Percentiles rank a stretch among this genome's conserved stretches.
Conservation (phyloP, 2,888 invertebrate species). For the Sclerodermus sp. region DNA sequence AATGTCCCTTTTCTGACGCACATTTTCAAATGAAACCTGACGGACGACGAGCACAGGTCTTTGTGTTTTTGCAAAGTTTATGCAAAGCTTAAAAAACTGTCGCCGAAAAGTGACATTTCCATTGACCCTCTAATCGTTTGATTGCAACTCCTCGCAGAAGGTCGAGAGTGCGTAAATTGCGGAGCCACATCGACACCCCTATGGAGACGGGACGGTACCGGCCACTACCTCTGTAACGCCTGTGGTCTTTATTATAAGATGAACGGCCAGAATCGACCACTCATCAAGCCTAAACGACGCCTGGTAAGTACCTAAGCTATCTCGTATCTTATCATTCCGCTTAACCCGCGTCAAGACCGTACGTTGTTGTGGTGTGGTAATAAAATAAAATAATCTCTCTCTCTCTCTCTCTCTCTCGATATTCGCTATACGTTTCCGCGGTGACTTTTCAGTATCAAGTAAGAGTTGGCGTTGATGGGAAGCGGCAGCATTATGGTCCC, state of each 20-base stretch:
- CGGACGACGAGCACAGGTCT: no score
- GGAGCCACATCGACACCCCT: constrained; percentile 98
- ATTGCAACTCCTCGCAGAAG: constrained; percentile 34
- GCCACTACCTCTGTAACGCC: constrained; percentile 77
- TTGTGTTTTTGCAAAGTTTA: no score
- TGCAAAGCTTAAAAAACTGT: no score
- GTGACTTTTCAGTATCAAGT: background rate
- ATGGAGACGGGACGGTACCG: constrained; percentile 96
- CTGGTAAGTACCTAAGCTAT: constrained; percentile 80
- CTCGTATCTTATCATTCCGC: background rate
- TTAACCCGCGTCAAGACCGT: background rate
- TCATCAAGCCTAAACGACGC: constrained; percentile 99
- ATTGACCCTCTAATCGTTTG: no score
- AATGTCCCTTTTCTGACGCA: no score
- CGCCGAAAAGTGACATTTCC: no score
- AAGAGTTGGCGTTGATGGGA: background rate
- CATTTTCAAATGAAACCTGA: no score
- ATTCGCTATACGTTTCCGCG: no score
- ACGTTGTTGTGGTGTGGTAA: background rate
- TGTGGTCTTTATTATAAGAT: constrained; percentile 99
- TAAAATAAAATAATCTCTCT: background rate
- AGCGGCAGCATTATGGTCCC: no score
- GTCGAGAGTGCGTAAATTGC: constrained; percentile 88
- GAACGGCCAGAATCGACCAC: constrained; percentile 98
- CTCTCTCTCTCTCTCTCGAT: no score